phyloP scores from a whole-genome alignment of 2,888 invertebrate genomes.

The Selenia dentaria region DNA sequence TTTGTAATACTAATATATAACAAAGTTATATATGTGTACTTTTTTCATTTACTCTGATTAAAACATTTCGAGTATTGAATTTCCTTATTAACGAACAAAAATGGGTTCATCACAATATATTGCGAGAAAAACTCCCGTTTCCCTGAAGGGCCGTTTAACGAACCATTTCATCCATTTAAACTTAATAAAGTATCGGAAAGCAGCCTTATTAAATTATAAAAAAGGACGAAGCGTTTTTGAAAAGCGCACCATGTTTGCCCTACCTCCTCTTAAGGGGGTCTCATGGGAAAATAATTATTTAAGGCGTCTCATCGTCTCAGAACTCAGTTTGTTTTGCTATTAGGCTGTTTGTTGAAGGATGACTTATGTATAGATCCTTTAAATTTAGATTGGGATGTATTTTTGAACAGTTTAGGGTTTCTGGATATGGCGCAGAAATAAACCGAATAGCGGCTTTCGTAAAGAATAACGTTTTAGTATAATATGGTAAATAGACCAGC shows the following conservation, averaged over 20 bases:
- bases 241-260: constrained; percentile 44
- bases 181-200: constrained; percentile 76
- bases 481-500: no score
- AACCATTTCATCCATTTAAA: constrained; percentile 73
- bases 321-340: constrained; percentile 72
- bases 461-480: no score
- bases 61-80: constrained; percentile 5
- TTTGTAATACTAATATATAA: neutral
- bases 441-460: neutral
- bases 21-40: neutral
- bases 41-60: neutral
- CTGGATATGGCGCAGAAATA: constrained; percentile 24
- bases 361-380: constrained; percentile 53
- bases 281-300: constrained; percentile 66
- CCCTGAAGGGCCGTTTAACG: constrained; percentile 57
- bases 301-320: constrained; percentile 51
- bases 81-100: constrained; percentile 28
- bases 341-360: constrained; percentile 64
- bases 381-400: constrained; percentile 32
- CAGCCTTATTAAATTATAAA: constrained; percentile 73
- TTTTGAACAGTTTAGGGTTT: constrained; percentile 53
- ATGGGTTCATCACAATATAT: constrained; percentile 26
- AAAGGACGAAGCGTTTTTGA: constrained; percentile 29
- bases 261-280: constrained; percentile 45
- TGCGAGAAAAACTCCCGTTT: constrained; percentile 37